Percentiles rank a stretch among this genome's conserved stretches.
Conservation (phyloP, 2,113 vertebrate genomes). For the Leucosticte australis region DNA sequence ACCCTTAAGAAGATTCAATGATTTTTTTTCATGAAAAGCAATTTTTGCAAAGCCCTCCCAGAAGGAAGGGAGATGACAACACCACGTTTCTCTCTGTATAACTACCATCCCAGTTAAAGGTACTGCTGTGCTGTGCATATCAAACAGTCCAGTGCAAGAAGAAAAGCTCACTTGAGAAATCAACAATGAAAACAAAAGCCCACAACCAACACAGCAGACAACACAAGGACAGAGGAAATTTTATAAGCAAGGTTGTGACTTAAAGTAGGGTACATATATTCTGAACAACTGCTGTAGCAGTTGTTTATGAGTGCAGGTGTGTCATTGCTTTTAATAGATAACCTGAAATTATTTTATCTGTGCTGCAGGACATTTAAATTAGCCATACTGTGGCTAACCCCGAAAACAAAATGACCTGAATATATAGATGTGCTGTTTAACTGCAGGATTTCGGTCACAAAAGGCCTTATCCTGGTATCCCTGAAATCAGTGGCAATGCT, state of each 20-base stretch:
- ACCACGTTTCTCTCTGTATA: conserved; percentile 1
- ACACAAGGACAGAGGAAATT: neutral
- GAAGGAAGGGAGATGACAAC: neutral
- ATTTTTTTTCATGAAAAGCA: conserved; percentile 12
- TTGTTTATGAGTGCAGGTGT: neutral
- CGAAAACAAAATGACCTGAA: neutral
- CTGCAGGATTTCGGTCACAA: neutral
- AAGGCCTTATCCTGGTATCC: neutral
- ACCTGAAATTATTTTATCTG: neutral
- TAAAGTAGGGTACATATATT: neutral
- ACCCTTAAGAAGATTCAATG: neutral
- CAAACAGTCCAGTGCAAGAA: conserved; percentile 20
- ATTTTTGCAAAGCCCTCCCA: conserved; percentile 49
- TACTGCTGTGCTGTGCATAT: neutral
- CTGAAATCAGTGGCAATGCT: neutral
- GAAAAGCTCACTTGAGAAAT: conserved; percentile 36
- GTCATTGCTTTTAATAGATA: neutral
- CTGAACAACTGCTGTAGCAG: neutral
- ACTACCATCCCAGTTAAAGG: conserved; percentile 7
- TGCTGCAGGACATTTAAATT: neutral
- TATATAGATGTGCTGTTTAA: neutral
- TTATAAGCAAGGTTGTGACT: neutral
- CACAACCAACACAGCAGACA: neutral
- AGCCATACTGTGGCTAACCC: neutral
- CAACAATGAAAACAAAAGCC: neutral